Base-by-base conservation (phyloP, 2,888 invertebrate genomes). In the Leptopterna dolabrata region DNA sequence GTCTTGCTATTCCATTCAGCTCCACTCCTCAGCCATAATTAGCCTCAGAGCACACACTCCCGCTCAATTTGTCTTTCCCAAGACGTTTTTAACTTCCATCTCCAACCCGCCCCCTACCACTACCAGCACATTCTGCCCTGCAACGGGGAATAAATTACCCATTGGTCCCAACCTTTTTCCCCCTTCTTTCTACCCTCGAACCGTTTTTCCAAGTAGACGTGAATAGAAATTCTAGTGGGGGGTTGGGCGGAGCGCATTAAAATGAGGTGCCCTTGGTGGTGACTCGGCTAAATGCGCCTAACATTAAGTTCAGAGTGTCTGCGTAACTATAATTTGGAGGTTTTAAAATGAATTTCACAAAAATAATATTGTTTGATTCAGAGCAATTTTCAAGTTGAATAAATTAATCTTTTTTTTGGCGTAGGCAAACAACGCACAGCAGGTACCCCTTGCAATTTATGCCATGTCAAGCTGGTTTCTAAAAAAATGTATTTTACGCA, bases 41-140 rank as follows among this genome's bases (percentile, higher is more conserved):
- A 81, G 78, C 78, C 78, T 7, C 19, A 24, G 24, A 78, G 81
- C 81, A 51, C 55, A 81, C 81, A 81, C 81, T 55, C 81, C 47
- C 81, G 55, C 30, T 45, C 81, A 81, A 81, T 81, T 81, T 81
- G 81, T 81, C 81, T 81, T 30, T 81, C 55, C 55, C 81, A 81
- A 81, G 81, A 81, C 81, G 81, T 81, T 81, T 81, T 55, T n/a
- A 55, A 29, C 51, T 19, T 30, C 78, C 43, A n/a, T n/a, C n/a
- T n/a, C n/a, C n/a, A n/a, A n/a, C n/a, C n/a, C n/a, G n/a, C n/a
- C n/a, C n/a, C n/a, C n/a, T n/a, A n/a, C n/a, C n/a, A n/a, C n/a
- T n/a, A n/a, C n/a, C n/a, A n/a, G n/a, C 7, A 45, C 41, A n/a
- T 45, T 45, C 78, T 16, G 16, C n/a, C 29, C 30, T 81, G 27